Percentiles rank a stretch among this genome's conserved stretches.
phyloP scores from a whole-genome alignment of 2,113 vertebrate species.

The Caretta caretta region DNA sequence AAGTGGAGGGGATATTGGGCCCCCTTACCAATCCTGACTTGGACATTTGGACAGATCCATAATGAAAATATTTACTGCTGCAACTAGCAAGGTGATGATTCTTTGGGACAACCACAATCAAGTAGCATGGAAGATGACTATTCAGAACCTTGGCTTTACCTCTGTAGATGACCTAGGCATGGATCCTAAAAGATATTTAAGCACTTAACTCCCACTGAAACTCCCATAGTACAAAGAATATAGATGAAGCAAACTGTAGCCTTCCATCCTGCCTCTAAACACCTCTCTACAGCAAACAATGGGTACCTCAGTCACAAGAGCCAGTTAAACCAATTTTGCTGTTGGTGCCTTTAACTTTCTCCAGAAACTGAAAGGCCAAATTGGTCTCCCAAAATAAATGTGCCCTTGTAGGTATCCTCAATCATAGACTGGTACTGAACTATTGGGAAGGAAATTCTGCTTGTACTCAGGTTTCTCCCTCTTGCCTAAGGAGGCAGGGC shows the following conservation, averaged over 20 bases:
- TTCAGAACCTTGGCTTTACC: not conserved
- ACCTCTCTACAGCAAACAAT: not conserved
- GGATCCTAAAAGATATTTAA: not conserved
- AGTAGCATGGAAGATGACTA: not conserved
- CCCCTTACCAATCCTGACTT: too few relatives aligned
- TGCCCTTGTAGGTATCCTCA: not conserved
- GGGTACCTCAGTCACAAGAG: not conserved
- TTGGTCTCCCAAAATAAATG: not conserved
- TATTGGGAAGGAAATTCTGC: conserved; percentile 4
- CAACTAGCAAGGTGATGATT: not conserved
- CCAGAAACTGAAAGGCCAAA: conserved; percentile 12
- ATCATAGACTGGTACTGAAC: not conserved
- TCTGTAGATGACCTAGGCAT: not conserved
- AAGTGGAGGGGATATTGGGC: too few relatives aligned
- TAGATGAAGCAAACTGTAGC: not conserved
- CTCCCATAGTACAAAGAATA: not conserved
- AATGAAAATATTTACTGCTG: not conserved
- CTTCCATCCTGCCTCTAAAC: not conserved
- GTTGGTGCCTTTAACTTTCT: not conserved
- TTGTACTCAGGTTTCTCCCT: not conserved
- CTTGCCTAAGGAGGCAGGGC: not conserved
- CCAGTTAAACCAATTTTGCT: not conserved
- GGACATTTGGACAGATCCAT: not conserved
- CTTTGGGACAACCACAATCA: not conserved
- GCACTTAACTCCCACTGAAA: not conserved